Percentiles rank a stretch among this genome's conserved stretches.
phyloP scores from a whole-genome alignment of 2,797 vertebrate species.

The Cirrhinus molitorella region DNA sequence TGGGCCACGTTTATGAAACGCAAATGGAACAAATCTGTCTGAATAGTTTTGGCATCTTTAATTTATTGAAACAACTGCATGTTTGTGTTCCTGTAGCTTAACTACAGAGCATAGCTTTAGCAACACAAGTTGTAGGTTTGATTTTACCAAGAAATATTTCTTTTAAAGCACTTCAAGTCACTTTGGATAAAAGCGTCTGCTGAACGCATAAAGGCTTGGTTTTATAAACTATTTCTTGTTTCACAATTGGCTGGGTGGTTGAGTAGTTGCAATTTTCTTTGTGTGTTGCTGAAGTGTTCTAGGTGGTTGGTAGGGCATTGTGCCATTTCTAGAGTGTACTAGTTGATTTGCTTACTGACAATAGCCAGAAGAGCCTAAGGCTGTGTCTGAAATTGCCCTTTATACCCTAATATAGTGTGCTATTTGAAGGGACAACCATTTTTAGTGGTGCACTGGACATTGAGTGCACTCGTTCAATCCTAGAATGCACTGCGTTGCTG shows the following conservation, averaged over 20 bases:
- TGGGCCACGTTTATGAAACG: background rate
- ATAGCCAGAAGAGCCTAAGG: background rate
- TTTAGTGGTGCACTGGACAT: background rate
- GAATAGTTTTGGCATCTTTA: background rate
- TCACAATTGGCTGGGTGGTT: background rate
- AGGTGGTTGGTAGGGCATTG: background rate
- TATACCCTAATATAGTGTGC: background rate
- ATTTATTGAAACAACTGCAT: too few species aligned
- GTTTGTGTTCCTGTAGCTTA: background rate
- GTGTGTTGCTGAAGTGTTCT: background rate
- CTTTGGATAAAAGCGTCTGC: background rate
- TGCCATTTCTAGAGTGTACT: background rate
- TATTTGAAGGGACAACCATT: background rate
- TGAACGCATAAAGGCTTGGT: background rate
- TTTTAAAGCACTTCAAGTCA: background rate
- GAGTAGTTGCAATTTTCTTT: background rate
- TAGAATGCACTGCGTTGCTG: background rate
- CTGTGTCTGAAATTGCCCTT: background rate
- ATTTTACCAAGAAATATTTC: background rate
- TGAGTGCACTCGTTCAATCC: background rate
- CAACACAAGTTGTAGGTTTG: background rate
- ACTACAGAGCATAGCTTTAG: background rate
- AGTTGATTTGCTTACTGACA: background rate
- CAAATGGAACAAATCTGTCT: background rate
- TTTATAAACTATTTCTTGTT: background rate